Evolutionary conservation across 1,140 invertebrate species (phyloP).

Genomic region (Alviniconcha marisindica): DNA sequence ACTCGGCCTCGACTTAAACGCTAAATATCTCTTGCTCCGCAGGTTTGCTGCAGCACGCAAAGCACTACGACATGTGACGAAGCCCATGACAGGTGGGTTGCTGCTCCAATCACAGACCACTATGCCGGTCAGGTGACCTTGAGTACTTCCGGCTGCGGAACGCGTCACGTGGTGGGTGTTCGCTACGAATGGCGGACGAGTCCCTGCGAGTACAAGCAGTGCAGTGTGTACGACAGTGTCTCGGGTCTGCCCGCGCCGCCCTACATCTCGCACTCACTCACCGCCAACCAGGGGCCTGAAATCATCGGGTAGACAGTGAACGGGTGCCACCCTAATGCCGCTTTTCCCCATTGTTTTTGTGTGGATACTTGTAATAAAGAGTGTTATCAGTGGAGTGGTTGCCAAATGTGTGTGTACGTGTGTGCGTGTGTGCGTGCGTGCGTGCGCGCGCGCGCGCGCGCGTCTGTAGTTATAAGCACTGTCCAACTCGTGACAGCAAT

Average conservation of each 20-base stretch:
- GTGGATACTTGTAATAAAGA: no score
- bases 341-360: no score
- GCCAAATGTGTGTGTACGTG: no score
- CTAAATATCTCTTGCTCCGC: no score
- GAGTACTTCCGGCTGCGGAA: slow-evolving; percentile 38
- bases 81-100: slow-evolving; percentile 51
- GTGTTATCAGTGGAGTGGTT: no score
- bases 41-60: neutral
- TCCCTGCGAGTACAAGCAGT: slow-evolving; percentile 64
- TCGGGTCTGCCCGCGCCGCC: slow-evolving; percentile 62
- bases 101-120: slow-evolving; percentile 52
- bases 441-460: neutral
- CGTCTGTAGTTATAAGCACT: no score
- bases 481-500: no score
- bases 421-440: no score
- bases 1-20: no score
- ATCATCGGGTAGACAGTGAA: no score
- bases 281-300: no score
- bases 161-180: slow-evolving; percentile 51
- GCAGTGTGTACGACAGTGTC: slow-evolving; percentile 63
- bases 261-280: neutral
- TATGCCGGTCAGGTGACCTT: slow-evolving; percentile 51
- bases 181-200: slow-evolving; percentile 71
- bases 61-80: slow-evolving; percentile 12
- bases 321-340: no score